phyloP scores from a whole-genome alignment of 2,113 vertebrate genomes.

The Ursus arctos region DNA sequence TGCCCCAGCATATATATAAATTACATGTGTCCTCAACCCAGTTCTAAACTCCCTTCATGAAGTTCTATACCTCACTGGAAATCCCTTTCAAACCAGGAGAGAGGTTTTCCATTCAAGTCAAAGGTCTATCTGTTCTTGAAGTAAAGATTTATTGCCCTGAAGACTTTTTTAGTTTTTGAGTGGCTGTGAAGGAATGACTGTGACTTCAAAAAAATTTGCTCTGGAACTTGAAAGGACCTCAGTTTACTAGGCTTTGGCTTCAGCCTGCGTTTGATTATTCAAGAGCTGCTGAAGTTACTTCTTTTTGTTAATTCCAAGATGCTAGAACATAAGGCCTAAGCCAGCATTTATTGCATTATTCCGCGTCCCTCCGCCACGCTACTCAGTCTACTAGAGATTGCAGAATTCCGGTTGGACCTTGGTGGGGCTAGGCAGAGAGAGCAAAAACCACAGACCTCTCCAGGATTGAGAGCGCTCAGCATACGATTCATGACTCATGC shows the following conservation, averaged over 20 bases:
- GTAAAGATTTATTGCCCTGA: neutral
- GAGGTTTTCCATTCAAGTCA: neutral
- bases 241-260: neutral
- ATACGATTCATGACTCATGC: accelerated
- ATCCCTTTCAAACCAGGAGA: neutral
- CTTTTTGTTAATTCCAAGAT: neutral
- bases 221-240: neutral
- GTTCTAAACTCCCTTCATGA: neutral
- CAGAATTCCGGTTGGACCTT: neutral
- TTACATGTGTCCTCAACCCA: neutral
- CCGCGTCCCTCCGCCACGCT: neutral
- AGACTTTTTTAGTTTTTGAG: neutral
- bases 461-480: neutral
- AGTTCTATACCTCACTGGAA: neutral
- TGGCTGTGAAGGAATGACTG: neutral
- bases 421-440: neutral
- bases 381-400: neutral
- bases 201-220: neutral
- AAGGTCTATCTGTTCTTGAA: neutral
- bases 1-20: neutral
- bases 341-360: neutral
- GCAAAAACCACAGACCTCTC: neutral
- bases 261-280: neutral
- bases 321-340: neutral
- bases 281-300: neutral